Percentiles rank a stretch among this genome's conserved stretches.
Conservation (phyloP, 2,113 vertebrate genomes). For the Tursiops truncatus region DNA sequence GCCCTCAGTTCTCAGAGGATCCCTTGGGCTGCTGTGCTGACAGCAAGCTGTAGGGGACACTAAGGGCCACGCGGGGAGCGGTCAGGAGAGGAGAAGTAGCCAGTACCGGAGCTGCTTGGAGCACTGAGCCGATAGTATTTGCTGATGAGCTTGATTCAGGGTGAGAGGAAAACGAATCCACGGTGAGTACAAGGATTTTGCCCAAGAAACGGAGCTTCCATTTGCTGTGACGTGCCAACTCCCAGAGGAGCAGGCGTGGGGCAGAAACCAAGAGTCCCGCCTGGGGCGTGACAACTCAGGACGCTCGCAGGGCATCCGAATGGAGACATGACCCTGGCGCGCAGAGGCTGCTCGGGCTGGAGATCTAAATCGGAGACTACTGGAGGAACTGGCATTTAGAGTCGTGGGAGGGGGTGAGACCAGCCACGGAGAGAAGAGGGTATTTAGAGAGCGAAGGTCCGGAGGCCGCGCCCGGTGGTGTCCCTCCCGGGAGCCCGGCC, state of each 20-base stretch:
- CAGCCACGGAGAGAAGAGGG: background rate
- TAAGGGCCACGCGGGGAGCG: background rate
- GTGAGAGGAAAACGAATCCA: background rate
- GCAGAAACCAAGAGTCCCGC: background rate
- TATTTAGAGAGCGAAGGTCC: background rate
- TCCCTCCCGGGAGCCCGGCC: background rate
- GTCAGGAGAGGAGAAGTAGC: background rate
- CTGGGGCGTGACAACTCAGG: background rate
- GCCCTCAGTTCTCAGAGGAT: background rate
- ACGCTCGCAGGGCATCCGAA: background rate
- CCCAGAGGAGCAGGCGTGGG: no score
- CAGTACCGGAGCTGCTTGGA: background rate
- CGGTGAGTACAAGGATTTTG: background rate
- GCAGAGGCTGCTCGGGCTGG: background rate
- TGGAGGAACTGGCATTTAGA: background rate
- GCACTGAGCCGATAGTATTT: background rate
- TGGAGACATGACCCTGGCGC: background rate
- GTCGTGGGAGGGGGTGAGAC: rapidly evolving
- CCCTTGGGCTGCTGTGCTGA: background rate
- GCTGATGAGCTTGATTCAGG: background rate
- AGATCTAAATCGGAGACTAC: background rate
- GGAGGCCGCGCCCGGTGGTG: background rate
- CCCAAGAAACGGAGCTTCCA: background rate
- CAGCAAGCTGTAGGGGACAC: no score
- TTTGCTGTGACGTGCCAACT: background rate